Evolutionary conservation across 2,888 invertebrate species (phyloP), one percentile per base, ranked within the genome.

Genomic region (Mythimna loreyi): DNA sequence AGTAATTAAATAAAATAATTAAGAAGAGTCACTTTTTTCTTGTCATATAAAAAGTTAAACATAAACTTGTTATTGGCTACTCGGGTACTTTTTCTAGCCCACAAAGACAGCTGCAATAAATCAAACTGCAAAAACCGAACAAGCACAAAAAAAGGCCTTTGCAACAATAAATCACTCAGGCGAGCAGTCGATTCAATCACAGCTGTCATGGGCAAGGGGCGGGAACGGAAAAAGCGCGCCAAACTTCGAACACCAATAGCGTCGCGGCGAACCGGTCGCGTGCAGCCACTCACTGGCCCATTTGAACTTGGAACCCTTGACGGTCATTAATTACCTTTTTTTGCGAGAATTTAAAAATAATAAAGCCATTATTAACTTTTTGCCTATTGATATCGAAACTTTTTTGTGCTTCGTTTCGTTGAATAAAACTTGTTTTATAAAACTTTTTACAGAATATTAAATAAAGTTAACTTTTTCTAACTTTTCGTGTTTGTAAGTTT

Each of bases 171-270:
- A 95, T 96, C 94, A 96, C 87, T 93, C 92, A 90, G 82, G 80
- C 88, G 87, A 86, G 87, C 81, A 87, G 86, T 87, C 91, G 91
- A 93, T 94, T 94, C 93, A 94, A 93, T 94, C 94, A 93, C 93
- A 93, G 92, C 95, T 94, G 95, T 93, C 93, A 93, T 89, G 91
- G 83, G 77, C 83, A 87, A 89, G 92, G 95, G 95, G 95, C 95
- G 95, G 94, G 91, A 85, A 92, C 94, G 82, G 88, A 92, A 93
- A 94, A 95, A 93, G 92, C 94, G 94, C 95, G 94, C 92, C 90
- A 94, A 94, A 93, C 89, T 92, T 92, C 86, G 87, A 93, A 93
- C 92, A 91, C 95, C 96, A 96, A 95, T 95, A 78, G 94, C 93
- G 91, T 86, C 79, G 88, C 86, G 82, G 87, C 89, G 82, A 81